phyloP scores from a whole-genome alignment of 2,797 vertebrate species.

The Diplodus puntazzo region DNA sequence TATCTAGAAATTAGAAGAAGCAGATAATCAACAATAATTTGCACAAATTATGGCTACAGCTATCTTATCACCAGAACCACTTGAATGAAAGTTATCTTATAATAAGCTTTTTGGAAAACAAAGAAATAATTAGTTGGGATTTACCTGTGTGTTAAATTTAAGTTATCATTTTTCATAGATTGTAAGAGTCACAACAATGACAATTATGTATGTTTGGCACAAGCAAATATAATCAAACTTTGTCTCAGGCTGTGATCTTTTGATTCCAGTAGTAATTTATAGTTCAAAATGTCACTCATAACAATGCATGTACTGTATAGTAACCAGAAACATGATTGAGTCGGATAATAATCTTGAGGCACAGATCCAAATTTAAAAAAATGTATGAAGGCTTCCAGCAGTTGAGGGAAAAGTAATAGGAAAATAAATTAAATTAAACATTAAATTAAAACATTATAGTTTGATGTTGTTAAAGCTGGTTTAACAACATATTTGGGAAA shows the following conservation, averaged over 20 bases:
- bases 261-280: not conserved
- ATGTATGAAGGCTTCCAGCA: slow-evolving; percentile 3
- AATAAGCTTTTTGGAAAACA: not conserved
- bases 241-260: slow-evolving; percentile 1
- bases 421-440: too few species aligned
- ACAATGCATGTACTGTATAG: not conserved
- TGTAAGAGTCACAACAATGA: not conserved
- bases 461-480: slow-evolving; percentile 33
- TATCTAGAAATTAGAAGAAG: not conserved
- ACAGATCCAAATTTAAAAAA: slow-evolving; percentile 30
- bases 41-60: not conserved
- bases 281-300: slow-evolving; percentile 11
- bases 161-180: not conserved
- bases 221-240: too few species aligned
- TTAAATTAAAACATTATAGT: slow-evolving; percentile 33
- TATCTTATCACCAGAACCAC: not conserved
- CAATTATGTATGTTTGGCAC: not conserved
- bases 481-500: slow-evolving; percentile 27
- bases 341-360: slow-evolving; percentile 22
- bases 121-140: not conserved
- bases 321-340: slow-evolving; percentile 18
- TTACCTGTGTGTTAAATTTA: not conserved
- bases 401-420: slow-evolving; percentile 13
- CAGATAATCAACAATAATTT: slow-evolving; percentile 10
- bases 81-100: not conserved